These are phyloP conservation scores for Masnerella sp. DNA, from an alignment of 2,888 invertebrate species.

Conservation along the genomic window DNA sequence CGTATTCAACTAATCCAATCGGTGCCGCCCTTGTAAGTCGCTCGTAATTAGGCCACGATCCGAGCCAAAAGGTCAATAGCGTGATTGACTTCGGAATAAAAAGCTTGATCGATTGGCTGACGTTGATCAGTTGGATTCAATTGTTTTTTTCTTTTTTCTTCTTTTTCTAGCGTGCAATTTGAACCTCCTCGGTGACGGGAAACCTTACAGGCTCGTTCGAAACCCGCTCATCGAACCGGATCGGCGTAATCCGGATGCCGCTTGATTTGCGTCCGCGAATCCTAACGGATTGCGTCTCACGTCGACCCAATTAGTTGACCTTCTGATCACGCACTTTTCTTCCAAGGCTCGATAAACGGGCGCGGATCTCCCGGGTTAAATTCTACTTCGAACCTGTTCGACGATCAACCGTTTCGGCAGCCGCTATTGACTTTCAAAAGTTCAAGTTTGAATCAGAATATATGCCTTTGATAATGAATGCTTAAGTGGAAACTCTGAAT, in stretches of 20 bases:
- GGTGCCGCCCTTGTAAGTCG: constrained; percentile 15
- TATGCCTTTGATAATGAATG: constrained; percentile 27
- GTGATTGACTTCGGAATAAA: no score
- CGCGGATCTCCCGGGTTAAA: constrained; percentile 14
- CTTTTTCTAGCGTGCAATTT: constrained; percentile 57
- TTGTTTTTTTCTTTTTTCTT: no score
- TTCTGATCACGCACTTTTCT: constrained; percentile 3
- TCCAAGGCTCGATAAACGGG: no score
- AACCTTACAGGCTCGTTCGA: no score
- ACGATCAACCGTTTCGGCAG: background rate
- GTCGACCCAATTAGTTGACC: constrained; percentile 34
- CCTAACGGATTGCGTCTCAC: constrained; percentile 49
- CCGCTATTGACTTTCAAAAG: constrained; percentile 27
- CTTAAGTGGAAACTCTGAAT: constrained; percentile 25
- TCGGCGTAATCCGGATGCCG: constrained; percentile 61
- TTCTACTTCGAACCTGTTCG: constrained; percentile 10
- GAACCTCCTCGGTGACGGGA: constrained; percentile 50
- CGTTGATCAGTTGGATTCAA: no score
- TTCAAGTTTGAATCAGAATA: constrained; percentile 21
- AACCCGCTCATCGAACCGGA: constrained; percentile 60
- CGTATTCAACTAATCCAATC: constrained; percentile 40
- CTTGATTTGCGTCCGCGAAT: constrained; percentile 56
- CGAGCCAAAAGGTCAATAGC: background rate
- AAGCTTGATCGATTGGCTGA: background rate
- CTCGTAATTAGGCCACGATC: constrained; percentile 22